These are phyloP conservation scores for Datnioides undecimradiatus DNA, from an alignment of 2,113 vertebrate genomes.

Conservation along the genomic window DNA sequence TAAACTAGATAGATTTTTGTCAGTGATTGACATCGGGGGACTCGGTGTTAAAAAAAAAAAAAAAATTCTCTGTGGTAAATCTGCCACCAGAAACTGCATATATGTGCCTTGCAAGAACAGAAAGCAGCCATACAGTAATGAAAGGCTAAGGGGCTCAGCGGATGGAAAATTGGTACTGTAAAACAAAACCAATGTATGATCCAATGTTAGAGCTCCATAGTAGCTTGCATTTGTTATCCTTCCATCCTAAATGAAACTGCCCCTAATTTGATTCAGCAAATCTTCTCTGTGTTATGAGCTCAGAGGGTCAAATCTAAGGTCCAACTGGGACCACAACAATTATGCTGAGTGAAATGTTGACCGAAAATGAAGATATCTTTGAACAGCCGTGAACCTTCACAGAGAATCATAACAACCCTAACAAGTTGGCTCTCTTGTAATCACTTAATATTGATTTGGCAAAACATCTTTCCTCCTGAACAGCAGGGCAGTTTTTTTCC, in stretches of 20 bases:
- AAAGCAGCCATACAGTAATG: not conserved
- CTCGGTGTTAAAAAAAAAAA: not conserved
- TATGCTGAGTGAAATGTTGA: constrained; percentile 12
- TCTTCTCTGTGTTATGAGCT: constrained; percentile 14
- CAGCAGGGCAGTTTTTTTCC: not conserved
- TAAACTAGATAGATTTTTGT: not conserved
- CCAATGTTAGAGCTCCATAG: not conserved
- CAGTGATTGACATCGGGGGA: not conserved
- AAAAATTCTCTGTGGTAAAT: not conserved
- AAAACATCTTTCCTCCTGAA: constrained; percentile 27
- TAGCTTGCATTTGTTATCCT: constrained; percentile 7
- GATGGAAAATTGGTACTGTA: not conserved
- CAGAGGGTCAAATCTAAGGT: constrained; percentile 15
- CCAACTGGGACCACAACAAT: constrained; percentile 29
- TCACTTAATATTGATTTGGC: constrained; percentile 47
- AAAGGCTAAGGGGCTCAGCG: not conserved
- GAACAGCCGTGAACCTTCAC: constrained; percentile 2
- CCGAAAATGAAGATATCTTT: constrained; percentile 32
- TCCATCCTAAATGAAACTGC: constrained; percentile 1
- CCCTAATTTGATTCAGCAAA: constrained; percentile 34
- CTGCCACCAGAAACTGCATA: not conserved
- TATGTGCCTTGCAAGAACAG: not conserved
- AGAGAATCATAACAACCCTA: constrained; percentile 23
- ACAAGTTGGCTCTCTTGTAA: constrained; percentile 24
- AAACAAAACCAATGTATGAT: not conserved